Percentiles rank a stretch among this genome's conserved stretches.
These are phyloP conservation scores for Calyptommatus sinebrachiatus DNA, from an alignment of 2,113 vertebrate species.

Conservation along the genomic window DNA sequence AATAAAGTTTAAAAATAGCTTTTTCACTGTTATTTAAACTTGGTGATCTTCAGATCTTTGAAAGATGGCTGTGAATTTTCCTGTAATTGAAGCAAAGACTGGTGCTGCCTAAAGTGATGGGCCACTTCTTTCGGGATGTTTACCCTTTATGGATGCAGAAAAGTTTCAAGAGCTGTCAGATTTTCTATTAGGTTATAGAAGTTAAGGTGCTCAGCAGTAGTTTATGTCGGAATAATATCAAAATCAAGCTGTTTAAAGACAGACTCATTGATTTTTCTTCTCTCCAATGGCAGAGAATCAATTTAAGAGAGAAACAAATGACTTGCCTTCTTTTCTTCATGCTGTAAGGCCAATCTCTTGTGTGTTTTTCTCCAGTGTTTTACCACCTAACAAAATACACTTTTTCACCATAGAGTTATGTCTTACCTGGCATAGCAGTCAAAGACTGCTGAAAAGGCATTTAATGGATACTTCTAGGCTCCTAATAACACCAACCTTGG, in stretches of 20 bases:
- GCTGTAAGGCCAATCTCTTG: neutral
- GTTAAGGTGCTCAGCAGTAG: constrained; percentile 58
- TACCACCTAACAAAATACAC: constrained; percentile 38
- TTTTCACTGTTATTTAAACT: neutral
- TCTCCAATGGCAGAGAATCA: constrained; percentile 2
- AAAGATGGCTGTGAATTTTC: neutral
- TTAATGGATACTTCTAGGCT: constrained; percentile 53
- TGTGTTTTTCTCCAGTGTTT: constrained; percentile 47
- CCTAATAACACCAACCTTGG: constrained; percentile 53
- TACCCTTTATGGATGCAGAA: constrained; percentile 47
- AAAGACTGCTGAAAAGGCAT: constrained; percentile 51
- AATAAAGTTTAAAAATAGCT: neutral
- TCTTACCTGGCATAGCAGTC: constrained; percentile 47
- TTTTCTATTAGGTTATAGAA: constrained; percentile 53
- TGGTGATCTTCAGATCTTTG: neutral
- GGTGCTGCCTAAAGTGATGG: neutral
- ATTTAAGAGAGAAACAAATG: neutral
- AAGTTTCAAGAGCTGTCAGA: constrained; percentile 58
- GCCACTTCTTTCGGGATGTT: constrained; percentile 17
- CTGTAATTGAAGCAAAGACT: neutral
- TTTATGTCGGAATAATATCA: constrained; percentile 47
- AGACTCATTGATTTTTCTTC: neutral
- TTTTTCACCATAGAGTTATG: constrained; percentile 45
- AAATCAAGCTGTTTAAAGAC: constrained; percentile 39
- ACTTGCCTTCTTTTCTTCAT: constrained; percentile 10